Evolutionary conservation across 2,113 vertebrate species (phyloP).

Genomic region (Vulpes vulpes): DNA sequence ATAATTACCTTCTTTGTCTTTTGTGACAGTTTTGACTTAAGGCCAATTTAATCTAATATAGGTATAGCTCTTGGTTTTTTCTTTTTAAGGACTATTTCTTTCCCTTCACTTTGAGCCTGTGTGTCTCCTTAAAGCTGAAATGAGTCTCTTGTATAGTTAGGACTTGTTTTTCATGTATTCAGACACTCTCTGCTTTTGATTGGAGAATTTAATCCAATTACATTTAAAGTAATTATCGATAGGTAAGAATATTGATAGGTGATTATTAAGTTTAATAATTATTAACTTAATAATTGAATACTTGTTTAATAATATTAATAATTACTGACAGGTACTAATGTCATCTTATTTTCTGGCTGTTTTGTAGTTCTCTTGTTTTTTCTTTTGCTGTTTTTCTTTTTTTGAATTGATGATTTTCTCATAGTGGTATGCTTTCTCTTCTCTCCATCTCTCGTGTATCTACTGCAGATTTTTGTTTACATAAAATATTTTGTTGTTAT

Average conservation of each 20-base stretch:
- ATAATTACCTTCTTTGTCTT: too few species aligned
- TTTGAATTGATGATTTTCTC: neutral
- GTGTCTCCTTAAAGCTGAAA: neutral
- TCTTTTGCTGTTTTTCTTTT: neutral
- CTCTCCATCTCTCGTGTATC: neutral
- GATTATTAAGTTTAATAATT: neutral
- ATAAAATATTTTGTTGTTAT: neutral
- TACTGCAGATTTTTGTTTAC: neutral
- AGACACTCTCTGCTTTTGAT: neutral
- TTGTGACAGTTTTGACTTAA: too few species aligned
- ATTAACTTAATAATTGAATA: neutral
- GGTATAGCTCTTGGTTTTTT: too few species aligned
- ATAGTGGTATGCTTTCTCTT: neutral
- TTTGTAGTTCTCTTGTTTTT: neutral
- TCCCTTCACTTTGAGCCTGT: neutral
- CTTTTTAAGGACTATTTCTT: neutral
- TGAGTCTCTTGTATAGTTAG: neutral
- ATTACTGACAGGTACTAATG: neutral
- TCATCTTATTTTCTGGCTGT: neutral
- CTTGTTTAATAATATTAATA: neutral
- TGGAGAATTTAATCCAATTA: slow-evolving; percentile 2
- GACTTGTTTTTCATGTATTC: neutral
- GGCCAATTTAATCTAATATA: too few species aligned
- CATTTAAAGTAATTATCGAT: neutral
- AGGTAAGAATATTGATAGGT: neutral